Evolutionary conservation across 2,888 invertebrate species (phyloP), one percentile per base, ranked within the genome.

Genomic region (Hipparchia semele): DNA sequence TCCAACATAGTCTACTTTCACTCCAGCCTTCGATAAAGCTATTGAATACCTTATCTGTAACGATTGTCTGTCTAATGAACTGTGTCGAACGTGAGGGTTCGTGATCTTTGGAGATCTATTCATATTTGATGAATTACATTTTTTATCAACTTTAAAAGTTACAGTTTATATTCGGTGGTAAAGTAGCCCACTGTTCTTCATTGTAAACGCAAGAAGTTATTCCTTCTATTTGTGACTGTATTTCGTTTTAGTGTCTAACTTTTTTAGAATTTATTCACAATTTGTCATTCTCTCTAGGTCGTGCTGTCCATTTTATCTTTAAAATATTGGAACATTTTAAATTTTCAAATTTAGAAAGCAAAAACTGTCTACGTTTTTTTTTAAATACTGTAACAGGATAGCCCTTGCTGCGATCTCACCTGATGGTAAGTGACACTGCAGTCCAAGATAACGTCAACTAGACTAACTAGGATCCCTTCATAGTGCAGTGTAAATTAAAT

Each of bases 21-120:
- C 73, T 73, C 64, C 51, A 49, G 68, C 23, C 53, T 73, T 59
- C 13, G 66, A 67, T 76, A 77, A 75, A 77, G 79, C 77, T 80
- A 75, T 76, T 72, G 74, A 62, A 67, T 45, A 59, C 80, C 83
- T 71, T 68, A 71, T 73, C 71, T 68, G 65, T 73, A 70, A 68
- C 68, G 72, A 76, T 79, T 72, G 65, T 75, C 59, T 73, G 68
- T 74, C 64, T 54, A 65, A 45, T 71, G 33, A 70, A 70, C 51
- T 72, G 70, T 71, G 69, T 61, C 66, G 61, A 49, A 64, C 72
- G 70, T 70, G 64, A 64, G 62, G 61, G 58, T 10, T 13, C 45
- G 45, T 23, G 62, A 69, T 60, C 56, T 69, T 66, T 66, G 45
- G 13, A 9, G 56, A 46, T 58, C 33, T 33, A 51, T 68, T 61